phyloP scores from a whole-genome alignment of 2,888 invertebrate species.

The Urechis unicinctus region DNA sequence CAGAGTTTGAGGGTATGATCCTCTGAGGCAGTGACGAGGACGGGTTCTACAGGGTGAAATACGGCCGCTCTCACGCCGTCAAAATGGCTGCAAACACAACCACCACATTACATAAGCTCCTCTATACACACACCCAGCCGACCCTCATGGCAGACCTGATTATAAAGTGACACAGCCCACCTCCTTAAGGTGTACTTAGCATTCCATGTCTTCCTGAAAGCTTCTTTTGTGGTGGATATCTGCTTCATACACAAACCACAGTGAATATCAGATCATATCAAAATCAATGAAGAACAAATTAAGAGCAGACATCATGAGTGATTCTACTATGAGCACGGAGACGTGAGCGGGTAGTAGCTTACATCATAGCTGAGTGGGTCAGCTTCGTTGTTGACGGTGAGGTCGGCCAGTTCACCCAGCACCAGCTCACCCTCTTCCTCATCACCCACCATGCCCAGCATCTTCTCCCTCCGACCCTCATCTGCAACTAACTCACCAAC shows the following conservation, averaged over 20 bases:
- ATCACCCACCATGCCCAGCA: conserved; percentile 22
- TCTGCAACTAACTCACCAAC: background rate
- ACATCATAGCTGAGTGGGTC: conserved; percentile 64
- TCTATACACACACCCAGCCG: too few species aligned
- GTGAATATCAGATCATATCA: background rate
- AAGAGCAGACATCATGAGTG: too few species aligned
- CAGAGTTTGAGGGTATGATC: conserved; percentile 98
- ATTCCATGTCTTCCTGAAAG: conserved; percentile 51
- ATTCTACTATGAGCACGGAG: background rate
- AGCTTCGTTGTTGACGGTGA: conserved; percentile 94
- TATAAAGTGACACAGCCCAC: conserved; percentile 16
- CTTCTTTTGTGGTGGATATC: conserved; percentile 64
- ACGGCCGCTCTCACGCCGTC: conserved; percentile 54
- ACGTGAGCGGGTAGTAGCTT: conserved; percentile 16
- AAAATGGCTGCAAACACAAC: conserved; percentile 52
- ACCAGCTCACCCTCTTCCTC: conserved; percentile 62
- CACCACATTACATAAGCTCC: too few species aligned
- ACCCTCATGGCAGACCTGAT: too few species aligned
- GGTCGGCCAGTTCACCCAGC: conserved; percentile 89
- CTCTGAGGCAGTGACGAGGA: conserved; percentile 95
- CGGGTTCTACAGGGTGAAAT: conserved; percentile 77
- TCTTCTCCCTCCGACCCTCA: background rate
- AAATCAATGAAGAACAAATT: background rate
- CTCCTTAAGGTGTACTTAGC: conserved; percentile 79
- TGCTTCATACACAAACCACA: conserved; percentile 23